Evolutionary conservation across 2,888 invertebrate species (phyloP).

Genomic region (Drosophila differens): DNA sequence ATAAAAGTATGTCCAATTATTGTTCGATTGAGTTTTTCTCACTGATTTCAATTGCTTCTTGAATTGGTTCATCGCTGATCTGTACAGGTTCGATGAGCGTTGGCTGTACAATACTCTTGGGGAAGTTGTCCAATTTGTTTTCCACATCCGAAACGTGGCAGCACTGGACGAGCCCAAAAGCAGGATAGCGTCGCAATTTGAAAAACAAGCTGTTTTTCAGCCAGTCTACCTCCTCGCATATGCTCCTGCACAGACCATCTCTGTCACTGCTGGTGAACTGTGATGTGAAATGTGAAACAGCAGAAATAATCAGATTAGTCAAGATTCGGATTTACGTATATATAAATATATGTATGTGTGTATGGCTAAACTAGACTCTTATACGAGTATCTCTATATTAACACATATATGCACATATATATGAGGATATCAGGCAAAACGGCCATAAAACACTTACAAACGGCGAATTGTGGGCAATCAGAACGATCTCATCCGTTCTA

Average conservation of each 20-base stretch:
- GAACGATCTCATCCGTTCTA: constrained; percentile 47
- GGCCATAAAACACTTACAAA: constrained; percentile 41
- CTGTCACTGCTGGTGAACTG: constrained; percentile 30
- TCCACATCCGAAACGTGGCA: constrained; percentile 51
- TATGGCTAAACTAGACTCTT: not conserved
- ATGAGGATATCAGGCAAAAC: not conserved
- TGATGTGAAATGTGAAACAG: constrained; percentile 8
- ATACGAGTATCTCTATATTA: no score
- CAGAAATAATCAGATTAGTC: not conserved
- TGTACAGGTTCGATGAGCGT: not conserved
- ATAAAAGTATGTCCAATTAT: not conserved
- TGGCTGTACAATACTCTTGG: not conserved
- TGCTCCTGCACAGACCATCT: constrained; percentile 43
- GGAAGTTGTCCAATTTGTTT: constrained; percentile 55
- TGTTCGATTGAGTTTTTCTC: not conserved
- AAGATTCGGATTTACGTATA: not conserved
- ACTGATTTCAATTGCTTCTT: no score
- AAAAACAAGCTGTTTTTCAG: constrained; percentile 37
- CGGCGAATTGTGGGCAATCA: constrained; percentile 56
- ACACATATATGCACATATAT: not conserved
- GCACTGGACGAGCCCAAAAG: constrained; percentile 52
- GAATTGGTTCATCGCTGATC: no score
- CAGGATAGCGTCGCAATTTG: constrained; percentile 37
- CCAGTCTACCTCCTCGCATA: constrained; percentile 57
- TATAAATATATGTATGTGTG: not conserved